Base-by-base conservation (phyloP, 2,113 vertebrate species). In the Neolamprologus tretocephalus region DNA sequence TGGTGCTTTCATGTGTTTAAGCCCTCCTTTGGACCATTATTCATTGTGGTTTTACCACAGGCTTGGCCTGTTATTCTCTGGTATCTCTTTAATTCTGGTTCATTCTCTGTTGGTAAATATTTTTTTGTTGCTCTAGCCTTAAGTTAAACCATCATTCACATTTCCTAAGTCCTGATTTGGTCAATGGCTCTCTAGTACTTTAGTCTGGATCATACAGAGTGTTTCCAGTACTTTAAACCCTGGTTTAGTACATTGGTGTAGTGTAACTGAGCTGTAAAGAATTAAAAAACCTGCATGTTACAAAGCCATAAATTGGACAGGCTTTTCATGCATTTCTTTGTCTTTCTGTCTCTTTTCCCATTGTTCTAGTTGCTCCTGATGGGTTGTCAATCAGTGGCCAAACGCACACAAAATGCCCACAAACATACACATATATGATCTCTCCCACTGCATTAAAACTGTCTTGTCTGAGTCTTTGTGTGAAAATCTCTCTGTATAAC, bases 401-500 rank as follows among this genome's bases (percentile, higher is more conserved):
- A 75, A 31, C 3, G 45, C 42, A 47, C 40, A 47, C 71, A 75
- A 47, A 75, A 85, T 17, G 81, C 3, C 63, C 31, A 86, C 8
- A 89, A 28, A 66, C 11, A 81, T 35, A 86, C 49, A 89, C 49
- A 83, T 75, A 35, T 58, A 81, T 85, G 58, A 83, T 91, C 89
- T 86, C 81, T 82, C 88, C 84, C 81, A 80, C 86, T 78, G 81
- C 63, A 88, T 84, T 84, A 88, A 26, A 14, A 11, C 55, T 85
- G 86, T 83, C 83, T 87, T 85, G 21, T 86, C 86, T 86, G 51
- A 33, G 57, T 87, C 66, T 89, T 91, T 87, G 90, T 89, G 85
- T 83, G 80, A 83, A 82, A 85, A 71, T 85, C 78, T 45, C 61
- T 81, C 47, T 80, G 23, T 10, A 23, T 58, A 88, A 91, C 87